Evolutionary conservation across 2,888 invertebrate species (phyloP), one percentile per base, ranked within the genome.

Genomic region (Epistrophella euchroma): DNA sequence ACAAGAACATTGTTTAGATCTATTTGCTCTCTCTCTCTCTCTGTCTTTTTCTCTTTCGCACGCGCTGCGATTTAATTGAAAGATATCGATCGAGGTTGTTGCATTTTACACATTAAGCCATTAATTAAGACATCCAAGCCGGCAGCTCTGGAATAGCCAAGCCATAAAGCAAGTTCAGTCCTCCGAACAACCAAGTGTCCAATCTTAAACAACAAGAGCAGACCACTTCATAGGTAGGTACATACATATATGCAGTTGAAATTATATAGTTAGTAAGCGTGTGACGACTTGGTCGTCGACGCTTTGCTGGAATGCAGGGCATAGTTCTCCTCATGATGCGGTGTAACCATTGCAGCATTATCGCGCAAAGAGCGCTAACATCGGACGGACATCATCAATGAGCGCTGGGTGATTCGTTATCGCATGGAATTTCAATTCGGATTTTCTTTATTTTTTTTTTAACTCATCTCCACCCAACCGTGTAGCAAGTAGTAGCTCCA

Each of bases 51-150:
- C 66, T 56, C 60, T 75, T 43, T 47, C 73, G 19, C 56, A 56
- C 71, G 64, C 71, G 32, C 56, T 37, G 78, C 77, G 74, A 86
- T 86, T 86, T 86, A 86, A 86, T 86, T 86, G 86, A 77, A 86
- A 86, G 86, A 86, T 86, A 86, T 82, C 78, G 86, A 86, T 86
- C 86, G 82, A 82, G 77, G 86, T 86, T 86, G 86, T 82, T 86
- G 81, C 86, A 82, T 86, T 86, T 86, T 86, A 86, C 82, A 86
- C 86, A 86, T 86, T 86, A 82, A 74, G 77, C 86, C 86, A 86
- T 86, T 86, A 86, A 86, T 86, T 86, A 86, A 86, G 86, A 86
- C 82, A 86, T 86, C 82, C 55, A 82, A 74, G 82, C 82, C 86
- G 86, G 81, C 58, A 58, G 58, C 58, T 60, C 60, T 22, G 37